phyloP scores from a whole-genome alignment of 2,113 vertebrate species.

The Pollachius pollachius region DNA sequence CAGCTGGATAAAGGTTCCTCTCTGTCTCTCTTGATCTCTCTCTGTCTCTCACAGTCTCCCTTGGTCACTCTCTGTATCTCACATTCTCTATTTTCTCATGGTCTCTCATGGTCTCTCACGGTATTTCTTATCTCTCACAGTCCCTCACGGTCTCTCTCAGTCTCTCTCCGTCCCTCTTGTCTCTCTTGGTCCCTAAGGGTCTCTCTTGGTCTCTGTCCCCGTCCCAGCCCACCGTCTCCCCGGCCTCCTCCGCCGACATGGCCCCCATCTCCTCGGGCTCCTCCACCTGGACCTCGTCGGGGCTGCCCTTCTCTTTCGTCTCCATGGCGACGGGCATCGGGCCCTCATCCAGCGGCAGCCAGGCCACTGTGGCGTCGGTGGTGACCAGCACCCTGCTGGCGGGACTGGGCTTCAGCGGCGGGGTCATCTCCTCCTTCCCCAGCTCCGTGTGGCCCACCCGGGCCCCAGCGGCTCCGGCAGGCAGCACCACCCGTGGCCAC shows the following conservation, averaged over 20 bases:
- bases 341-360: slow-evolving; percentile 92
- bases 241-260: slow-evolving; percentile 95
- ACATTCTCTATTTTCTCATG: no score
- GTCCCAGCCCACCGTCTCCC: slow-evolving; percentile 88
- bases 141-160: no score
- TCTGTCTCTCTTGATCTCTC: not conserved
- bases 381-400: slow-evolving; percentile 94
- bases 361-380: slow-evolving; percentile 91
- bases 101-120: not conserved
- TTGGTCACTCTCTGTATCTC: slow-evolving; percentile 68
- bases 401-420: slow-evolving; percentile 87
- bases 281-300: slow-evolving; percentile 95
- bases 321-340: slow-evolving; percentile 96
- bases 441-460: slow-evolving; percentile 88
- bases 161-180: no score
- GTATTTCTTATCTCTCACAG: no score
- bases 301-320: slow-evolving; percentile 95
- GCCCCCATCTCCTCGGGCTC: slow-evolving; percentile 97
- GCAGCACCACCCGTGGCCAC: slow-evolving; percentile 52
- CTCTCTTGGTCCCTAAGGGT: no score
- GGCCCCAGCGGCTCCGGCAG: slow-evolving; percentile 18
- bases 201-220: not conserved
- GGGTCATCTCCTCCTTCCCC: slow-evolving; percentile 92
- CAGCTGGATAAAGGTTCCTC: not conserved
- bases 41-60: slow-evolving; percentile 1